Evolutionary conservation across 2,888 invertebrate species (phyloP), one percentile per base, ranked within the genome.

Genomic region (Thera obeliscata): DNA sequence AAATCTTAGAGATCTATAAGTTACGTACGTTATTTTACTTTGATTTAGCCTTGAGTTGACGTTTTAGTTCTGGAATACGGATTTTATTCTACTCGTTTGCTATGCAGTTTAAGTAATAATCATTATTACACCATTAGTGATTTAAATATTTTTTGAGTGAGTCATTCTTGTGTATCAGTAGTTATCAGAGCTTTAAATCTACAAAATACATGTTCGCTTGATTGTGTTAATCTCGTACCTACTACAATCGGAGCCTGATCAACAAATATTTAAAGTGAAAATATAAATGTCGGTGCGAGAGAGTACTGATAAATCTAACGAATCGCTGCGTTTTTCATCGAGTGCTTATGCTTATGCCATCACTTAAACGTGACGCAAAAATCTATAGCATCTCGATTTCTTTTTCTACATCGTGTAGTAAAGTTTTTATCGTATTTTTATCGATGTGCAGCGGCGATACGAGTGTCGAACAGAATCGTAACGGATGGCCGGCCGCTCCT

Each of bases 401-500:
- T 66, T 72, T 79, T 66, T 70, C 62, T 69, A 74, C 71, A 74
- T 76, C 66, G 72, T 63, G 70, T 69, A 74, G 72, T 74, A 73
- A 72, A 70, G 66, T 76, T 78, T 76, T 76, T 79, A 76, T 73
- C 67, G 60, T 71, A 74, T 68, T 76, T 76, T 71, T 74, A 76
- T 76, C 75, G 76, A 76, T 78, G 74, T 77, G 71, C 76, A 76
- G 67, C 74, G 74, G 68, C 77, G 77, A 77, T 79, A 79, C 70
- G 75, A 76, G 71, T 76, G 74, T 79, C 77, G 74, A 74, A 75
- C 76, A 71, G 74, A 73, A 76, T 74, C 70, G 78, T 74, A 74
- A 79, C 79, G 81, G 78, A 78, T 77, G 78, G 78, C 61, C 73
- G 74, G 69, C 66, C 78, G 72, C 78, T 81, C 78, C 79, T 79